Conservation (phyloP, 2,888 invertebrate genomes). For the Acleris holmiana region DNA sequence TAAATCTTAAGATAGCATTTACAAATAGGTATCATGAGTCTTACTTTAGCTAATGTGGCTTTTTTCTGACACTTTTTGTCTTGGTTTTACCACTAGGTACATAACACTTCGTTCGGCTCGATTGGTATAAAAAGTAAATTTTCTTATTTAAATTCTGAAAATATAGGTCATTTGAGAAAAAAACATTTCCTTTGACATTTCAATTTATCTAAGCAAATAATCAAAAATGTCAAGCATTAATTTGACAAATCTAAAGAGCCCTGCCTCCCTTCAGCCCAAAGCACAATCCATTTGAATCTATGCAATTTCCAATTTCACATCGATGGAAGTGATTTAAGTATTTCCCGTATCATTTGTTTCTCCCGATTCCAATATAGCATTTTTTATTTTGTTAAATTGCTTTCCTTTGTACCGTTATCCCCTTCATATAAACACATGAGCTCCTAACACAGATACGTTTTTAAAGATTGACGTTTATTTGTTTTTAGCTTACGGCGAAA, state of each 20-base stretch:
- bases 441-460: slow-evolving; percentile 76
- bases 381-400: slow-evolving; percentile 83
- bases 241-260: background rate
- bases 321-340: slow-evolving; percentile 80
- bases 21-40: no score
- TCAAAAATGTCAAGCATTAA: background rate
- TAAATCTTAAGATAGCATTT: no score
- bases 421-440: slow-evolving; percentile 72
- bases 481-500: slow-evolving; percentile 73
- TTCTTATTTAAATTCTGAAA: no score
- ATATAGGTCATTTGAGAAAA: no score
- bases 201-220: background rate
- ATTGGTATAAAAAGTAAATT: no score
- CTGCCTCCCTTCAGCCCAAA: slow-evolving; percentile 20
- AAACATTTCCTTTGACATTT: no score
- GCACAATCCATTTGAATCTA: slow-evolving; percentile 33
- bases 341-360: slow-evolving; percentile 82
- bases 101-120: no score
- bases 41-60: no score
- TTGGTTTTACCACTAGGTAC: no score
- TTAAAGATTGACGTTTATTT: slow-evolving; percentile 79
- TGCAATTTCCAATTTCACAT: slow-evolving; percentile 70
- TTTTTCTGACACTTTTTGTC: no score
- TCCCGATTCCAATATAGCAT: slow-evolving; percentile 69
- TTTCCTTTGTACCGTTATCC: slow-evolving; percentile 73